Evolutionary conservation across 2,113 vertebrate species (phyloP).

Genomic region (Bucco capensis): DNA sequence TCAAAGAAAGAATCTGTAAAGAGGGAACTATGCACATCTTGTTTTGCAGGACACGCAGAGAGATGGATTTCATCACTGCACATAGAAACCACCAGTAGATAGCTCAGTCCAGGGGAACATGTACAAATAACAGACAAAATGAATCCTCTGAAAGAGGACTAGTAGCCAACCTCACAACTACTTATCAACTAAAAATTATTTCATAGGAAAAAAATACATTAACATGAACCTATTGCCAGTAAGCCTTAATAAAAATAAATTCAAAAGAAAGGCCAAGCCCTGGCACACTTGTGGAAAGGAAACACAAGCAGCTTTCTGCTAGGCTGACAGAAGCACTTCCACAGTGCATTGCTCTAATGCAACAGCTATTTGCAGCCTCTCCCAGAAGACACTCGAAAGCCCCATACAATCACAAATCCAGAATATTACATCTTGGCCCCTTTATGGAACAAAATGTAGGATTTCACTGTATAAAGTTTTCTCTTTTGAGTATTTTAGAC

Average conservation of each 20-base stretch:
- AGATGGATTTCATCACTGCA: background rate
- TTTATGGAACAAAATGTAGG: background rate
- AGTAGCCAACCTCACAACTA: background rate
- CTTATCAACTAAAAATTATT: background rate
- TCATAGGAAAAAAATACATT: background rate
- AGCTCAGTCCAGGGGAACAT: background rate
- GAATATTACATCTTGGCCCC: background rate
- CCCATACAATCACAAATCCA: background rate
- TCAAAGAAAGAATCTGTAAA: background rate
- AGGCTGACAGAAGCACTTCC: background rate
- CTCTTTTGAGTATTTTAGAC: background rate
- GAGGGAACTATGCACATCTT: background rate
- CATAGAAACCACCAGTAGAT: fast-evolving
- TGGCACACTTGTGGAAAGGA: background rate
- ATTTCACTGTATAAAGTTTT: background rate
- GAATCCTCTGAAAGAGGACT: background rate
- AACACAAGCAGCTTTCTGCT: background rate
- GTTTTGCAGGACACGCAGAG: background rate
- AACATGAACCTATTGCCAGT: background rate
- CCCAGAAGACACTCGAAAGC: background rate
- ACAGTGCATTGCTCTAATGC: background rate
- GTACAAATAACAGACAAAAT: background rate
- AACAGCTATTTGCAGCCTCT: background rate
- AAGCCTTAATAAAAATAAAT: background rate
- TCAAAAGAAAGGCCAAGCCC: background rate